Evolutionary conservation across 23 tunicate species (phyloP).

Genomic region (Aplidium turbinatum): DNA sequence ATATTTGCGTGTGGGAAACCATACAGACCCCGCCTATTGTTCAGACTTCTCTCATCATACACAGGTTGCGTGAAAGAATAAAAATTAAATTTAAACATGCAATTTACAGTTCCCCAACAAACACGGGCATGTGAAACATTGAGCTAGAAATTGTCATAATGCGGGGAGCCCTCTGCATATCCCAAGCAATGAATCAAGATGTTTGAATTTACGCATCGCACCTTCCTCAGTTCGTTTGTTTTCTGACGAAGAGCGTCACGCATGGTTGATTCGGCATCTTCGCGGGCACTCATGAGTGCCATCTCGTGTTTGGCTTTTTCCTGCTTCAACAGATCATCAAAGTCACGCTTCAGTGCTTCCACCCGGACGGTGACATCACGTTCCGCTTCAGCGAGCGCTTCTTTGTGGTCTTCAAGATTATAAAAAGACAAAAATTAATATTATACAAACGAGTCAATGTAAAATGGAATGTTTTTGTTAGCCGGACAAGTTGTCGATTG

Average conservation of each 20-base stretch:
- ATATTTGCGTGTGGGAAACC: too few species aligned
- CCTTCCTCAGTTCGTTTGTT: conserved; percentile 40
- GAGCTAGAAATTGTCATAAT: too few species aligned
- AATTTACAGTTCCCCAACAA: too few species aligned
- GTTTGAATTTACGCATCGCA: not conserved
- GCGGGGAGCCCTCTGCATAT: not conserved
- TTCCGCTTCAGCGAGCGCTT: conserved; percentile 13
- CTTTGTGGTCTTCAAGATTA: conserved; percentile 15
- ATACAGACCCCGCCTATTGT: too few species aligned
- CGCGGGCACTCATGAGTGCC: conserved; percentile 33
- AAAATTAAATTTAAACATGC: too few species aligned
- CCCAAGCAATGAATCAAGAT: not conserved
- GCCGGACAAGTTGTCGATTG: too few species aligned
- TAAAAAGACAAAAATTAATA: not conserved
- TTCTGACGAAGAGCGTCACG: conserved; percentile 25
- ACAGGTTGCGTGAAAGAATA: too few species aligned
- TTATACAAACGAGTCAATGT: not conserved
- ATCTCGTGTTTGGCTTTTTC: conserved; percentile 49
- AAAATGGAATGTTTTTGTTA: too few species aligned
- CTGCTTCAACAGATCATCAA: conserved; percentile 26
- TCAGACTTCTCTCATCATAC: too few species aligned
- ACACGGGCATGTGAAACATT: too few species aligned
- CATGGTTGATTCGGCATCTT: conserved; percentile 23
- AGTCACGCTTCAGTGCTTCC: conserved; percentile 53
- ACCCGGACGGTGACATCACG: conserved; percentile 16